A percentile compares a stretch with the other conserved stretches of the same genome.
phyloP scores from a whole-genome alignment of 2,113 vertebrate species.

The Garra rufa region DNA sequence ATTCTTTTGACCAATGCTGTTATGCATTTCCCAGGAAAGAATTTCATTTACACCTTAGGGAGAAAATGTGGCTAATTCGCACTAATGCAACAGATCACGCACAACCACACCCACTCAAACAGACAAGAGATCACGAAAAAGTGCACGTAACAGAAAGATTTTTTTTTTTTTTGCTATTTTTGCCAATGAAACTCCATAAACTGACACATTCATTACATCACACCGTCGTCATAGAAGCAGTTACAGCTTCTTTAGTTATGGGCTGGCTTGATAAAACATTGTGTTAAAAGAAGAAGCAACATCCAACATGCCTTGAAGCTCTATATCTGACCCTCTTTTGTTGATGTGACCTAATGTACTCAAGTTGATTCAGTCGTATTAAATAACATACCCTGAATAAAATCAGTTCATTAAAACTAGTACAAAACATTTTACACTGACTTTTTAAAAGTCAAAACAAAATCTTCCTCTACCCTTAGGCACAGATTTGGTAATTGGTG shows the following conservation, averaged over 20 bases:
- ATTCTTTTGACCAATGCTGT: constrained; percentile 6
- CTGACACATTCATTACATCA: constrained; percentile 30
- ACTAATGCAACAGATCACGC: constrained; percentile 43
- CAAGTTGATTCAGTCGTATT: not conserved
- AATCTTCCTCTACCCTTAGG: not conserved
- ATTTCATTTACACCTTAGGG: constrained; percentile 39
- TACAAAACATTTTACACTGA: not conserved
- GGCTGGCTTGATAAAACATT: not conserved
- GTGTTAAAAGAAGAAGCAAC: not conserved
- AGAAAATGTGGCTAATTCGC: constrained; percentile 44
- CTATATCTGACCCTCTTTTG: not conserved
- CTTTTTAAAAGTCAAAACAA: not conserved
- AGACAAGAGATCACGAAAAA: not conserved
- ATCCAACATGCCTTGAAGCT: not conserved
- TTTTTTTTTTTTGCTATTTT: no score
- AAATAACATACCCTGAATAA: not conserved
- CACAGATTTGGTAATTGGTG: not conserved
- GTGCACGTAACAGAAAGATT: constrained; percentile 14
- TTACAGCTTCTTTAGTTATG: constrained; percentile 18
- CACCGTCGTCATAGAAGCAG: constrained; percentile 45
- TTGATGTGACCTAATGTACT: not conserved
- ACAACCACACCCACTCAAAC: not conserved
- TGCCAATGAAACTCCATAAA: constrained; percentile 58
- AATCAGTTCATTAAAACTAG: not conserved
- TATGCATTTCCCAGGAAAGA: not conserved